Conservation (phyloP, 2,113 vertebrate species). For the Microtus richardsoni region DNA sequence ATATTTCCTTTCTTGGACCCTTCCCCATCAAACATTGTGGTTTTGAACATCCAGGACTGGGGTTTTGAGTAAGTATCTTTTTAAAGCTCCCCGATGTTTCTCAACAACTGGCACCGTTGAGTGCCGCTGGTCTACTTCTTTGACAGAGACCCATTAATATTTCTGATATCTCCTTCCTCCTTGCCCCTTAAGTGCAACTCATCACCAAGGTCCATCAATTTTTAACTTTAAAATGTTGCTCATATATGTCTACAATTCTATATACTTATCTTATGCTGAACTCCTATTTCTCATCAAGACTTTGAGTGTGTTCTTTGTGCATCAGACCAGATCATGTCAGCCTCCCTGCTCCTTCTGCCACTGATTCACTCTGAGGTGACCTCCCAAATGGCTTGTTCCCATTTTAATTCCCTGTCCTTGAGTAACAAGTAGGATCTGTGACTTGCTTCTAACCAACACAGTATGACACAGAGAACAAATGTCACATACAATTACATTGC, state of each 20-base stretch:
- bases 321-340: not conserved
- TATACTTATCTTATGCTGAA: not conserved
- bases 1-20: not conserved
- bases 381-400: not conserved
- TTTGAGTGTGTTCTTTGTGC: not conserved
- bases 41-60: not conserved
- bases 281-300: not conserved
- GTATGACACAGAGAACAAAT: not conserved
- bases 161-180: not conserved
- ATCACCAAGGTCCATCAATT: not conserved
- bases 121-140: not conserved
- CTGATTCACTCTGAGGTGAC: not conserved
- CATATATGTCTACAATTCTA: not conserved
- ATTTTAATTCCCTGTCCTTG: not conserved
- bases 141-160: not conserved
- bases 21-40: not conserved
- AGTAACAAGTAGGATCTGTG: not conserved
- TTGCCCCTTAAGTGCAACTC: not conserved
- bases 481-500: not conserved
- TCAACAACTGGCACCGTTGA: not conserved
- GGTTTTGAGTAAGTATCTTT: not conserved
- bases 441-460: not conserved
- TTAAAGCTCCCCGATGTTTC: not conserved
- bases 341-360: not conserved
- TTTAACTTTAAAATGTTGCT: constrained; percentile 12